phyloP scores from a whole-genome alignment of 2,797 vertebrate species.

The Coilia nasus region DNA sequence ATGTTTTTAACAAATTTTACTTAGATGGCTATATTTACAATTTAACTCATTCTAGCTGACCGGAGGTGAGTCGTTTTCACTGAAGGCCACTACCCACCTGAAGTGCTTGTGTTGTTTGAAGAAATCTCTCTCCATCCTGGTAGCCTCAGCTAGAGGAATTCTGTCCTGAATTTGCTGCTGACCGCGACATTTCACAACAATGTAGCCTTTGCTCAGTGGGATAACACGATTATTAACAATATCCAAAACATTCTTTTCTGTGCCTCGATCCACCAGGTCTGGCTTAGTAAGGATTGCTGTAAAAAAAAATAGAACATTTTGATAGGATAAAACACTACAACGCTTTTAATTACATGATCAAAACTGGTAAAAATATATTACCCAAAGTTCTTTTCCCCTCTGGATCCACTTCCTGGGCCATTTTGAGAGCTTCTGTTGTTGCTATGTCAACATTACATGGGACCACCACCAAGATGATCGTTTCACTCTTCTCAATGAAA shows the following conservation, averaged over 20 bases:
- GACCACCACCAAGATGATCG: slow-evolving; percentile 81
- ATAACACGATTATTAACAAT: slow-evolving; percentile 68
- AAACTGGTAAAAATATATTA: slow-evolving; percentile 51
- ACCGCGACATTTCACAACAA: slow-evolving; percentile 79
- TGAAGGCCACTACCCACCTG: slow-evolving; percentile 61
- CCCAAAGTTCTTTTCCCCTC: slow-evolving; percentile 79
- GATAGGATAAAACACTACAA: too few species aligned
- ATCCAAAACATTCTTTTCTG: slow-evolving; percentile 66
- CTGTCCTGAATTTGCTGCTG: slow-evolving; percentile 76
- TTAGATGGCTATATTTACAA: neutral
- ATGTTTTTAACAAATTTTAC: neutral
- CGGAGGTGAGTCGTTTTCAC: neutral
- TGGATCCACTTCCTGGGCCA: slow-evolving; percentile 82
- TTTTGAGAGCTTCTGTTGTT: slow-evolving; percentile 82
- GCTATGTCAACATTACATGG: slow-evolving; percentile 84
- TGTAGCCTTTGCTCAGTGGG: slow-evolving; percentile 80
- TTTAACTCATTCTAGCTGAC: neutral
- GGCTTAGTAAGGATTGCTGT: slow-evolving; percentile 80
- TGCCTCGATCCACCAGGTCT: slow-evolving; percentile 78
- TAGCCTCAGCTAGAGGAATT: slow-evolving; percentile 66
- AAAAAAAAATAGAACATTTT: neutral
- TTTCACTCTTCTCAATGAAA: slow-evolving; percentile 73
- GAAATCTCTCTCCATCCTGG: slow-evolving; percentile 73
- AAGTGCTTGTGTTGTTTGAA: slow-evolving; percentile 75
- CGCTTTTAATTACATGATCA: too few species aligned